Evolutionary conservation across 2,888 invertebrate genomes (phyloP), one percentile per base, ranked within the genome.

Genomic region (Crocallis elinguaria): DNA sequence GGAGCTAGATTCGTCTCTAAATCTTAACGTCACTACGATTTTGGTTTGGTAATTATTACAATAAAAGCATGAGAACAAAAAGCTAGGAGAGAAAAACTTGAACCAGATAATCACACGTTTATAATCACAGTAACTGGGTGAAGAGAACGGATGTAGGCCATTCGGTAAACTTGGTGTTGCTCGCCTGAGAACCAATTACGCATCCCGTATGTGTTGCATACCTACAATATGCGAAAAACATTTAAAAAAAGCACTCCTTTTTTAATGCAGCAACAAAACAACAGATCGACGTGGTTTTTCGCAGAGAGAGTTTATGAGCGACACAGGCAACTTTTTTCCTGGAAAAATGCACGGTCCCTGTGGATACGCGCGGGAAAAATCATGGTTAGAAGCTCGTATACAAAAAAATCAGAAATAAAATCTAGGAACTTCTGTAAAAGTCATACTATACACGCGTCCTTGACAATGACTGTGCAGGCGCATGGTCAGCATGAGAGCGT

Each of bases 391-490:
- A 12, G 1, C 6, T 19, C 3, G 19, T 6, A 2, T 17, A 35
- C 2, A 14, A n/a, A 23, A 19, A 21, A 12, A 5, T 9, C 12
- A 1, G n/a, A 1, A 33, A 33, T 6, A n/a, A 11, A 13, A 2
- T 17, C 17, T 44, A 44, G 77, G 9, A 49, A 59, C 41, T 77
- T 66, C 23, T 6, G 3, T 9, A 56, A 73, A 73, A 52, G 25
- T 37, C 78, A 71, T 56, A 58, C 27, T 14, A 36, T 17, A 25
- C 13, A 51, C 60, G 43, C 60, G 70, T 75, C 82, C 83, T 82
- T 86, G 84, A 75, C 87, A 78, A 66, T 82, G 82, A 73, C 74
- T 70, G 75, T 57, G 64, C 60, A 67, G 71, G 66, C 67, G 44
- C 36, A 19, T 66, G 54, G 68, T 70, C 77, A 77, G 66, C 70